These are phyloP conservation scores for Prochilodus magdalenae DNA, from an alignment of 2,113 vertebrate genomes.

Conservation along the genomic window DNA sequence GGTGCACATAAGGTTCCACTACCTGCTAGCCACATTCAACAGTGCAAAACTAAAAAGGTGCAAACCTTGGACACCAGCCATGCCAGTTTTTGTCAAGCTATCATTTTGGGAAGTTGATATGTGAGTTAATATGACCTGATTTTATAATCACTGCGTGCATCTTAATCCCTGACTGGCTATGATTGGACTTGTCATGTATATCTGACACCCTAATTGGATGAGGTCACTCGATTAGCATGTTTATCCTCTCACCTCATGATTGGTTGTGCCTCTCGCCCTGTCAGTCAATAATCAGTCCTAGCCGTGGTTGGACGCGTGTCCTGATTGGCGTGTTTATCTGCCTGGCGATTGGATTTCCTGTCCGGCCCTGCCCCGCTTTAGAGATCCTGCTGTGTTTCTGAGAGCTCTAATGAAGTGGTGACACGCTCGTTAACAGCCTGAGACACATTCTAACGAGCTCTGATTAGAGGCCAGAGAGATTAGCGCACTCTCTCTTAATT, in stretches of 20 bases:
- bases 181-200: conserved; percentile 53
- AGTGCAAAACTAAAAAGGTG: no score
- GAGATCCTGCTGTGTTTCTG: conserved; percentile 50
- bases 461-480: conserved; percentile 71
- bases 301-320: conserved; percentile 20
- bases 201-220: conserved; percentile 61
- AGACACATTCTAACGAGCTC: conserved; percentile 73
- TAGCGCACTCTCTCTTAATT: conserved; percentile 70
- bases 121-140: conserved; percentile 41
- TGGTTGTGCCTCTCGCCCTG: conserved; percentile 14
- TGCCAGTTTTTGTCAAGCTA: not conserved
- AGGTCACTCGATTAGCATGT: conserved; percentile 58
- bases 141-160: conserved; percentile 47
- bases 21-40: no score
- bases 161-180: conserved; percentile 49
- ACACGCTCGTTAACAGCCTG: conserved; percentile 67
- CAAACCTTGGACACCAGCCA: no score
- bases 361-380: conserved; percentile 33
- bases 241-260: conserved; percentile 37
- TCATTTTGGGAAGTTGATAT: not conserved
- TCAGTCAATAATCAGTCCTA: conserved; percentile 32
- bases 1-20: no score
- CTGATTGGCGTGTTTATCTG: conserved; percentile 9
- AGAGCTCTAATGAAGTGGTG: conserved; percentile 73
- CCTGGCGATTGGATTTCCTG: conserved; percentile 43